Evolutionary conservation across 2,888 invertebrate genomes (phyloP), one percentile per base, ranked within the genome.

Genomic region (Byasa hedistus): DNA sequence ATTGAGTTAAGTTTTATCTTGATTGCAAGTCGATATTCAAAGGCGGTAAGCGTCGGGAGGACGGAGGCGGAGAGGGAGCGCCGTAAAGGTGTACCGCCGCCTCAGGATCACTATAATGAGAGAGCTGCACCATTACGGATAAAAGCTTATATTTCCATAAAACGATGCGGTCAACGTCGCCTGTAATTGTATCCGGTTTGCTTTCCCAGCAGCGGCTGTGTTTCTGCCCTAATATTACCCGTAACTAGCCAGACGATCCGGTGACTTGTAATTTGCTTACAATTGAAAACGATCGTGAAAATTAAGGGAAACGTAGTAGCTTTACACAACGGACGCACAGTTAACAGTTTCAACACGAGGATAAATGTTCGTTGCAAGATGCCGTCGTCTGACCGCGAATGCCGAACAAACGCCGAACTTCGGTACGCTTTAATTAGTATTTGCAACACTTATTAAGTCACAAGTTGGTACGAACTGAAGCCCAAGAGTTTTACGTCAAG

Each of bases 181-280:
- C 87, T 88, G 84, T 91, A 91, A 91, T 91, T 90, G 87, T 84
- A 82, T 91, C 90, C 89, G 89, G 82, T 76, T 75, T 76, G 76
- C 76, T 73, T 76, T 68, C 70, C 70, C 65, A 69, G 44, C 72
- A 73, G 79, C 80, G 80, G 76, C 73, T 72, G 73, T 73, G 69
- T 72, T 72, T 70, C 68, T 72, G 66, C 73, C 71, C 71, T 69
- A 72, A 71, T 72, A 71, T 74, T 76, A 74, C 71, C n/a, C 72
- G 56, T 66, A 71, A 70, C 70, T 70, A 69, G 70, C 68, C 69
- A 54, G 21, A 32, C 32, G 32, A n/a, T 55, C 23, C 54, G 58
- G 64, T 22, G 52, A 54, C 36, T 22, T 55, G 44, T 56, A 62
- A 63, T 66, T 66, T 66, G 17, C 57, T 55, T 63, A 54, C 32